Percentiles rank a stretch among this genome's conserved stretches.
phyloP scores from a whole-genome alignment of 2,888 invertebrate genomes.

The Caenorhabditis japonica region DNA sequence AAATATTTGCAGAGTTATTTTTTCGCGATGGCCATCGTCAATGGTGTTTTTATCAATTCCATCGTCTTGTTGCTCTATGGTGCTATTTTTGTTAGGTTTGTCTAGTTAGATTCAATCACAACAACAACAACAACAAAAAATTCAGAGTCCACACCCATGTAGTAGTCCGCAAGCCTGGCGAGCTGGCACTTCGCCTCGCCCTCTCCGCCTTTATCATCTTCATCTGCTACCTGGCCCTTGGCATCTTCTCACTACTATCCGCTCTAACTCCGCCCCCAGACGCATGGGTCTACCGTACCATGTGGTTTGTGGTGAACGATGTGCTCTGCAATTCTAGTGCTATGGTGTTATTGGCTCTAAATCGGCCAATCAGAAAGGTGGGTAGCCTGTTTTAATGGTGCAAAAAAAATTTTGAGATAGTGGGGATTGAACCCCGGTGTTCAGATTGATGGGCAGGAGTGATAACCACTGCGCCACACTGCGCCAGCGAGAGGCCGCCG shows the following conservation, averaged over 20 bases:
- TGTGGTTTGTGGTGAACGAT: slow-evolving; percentile 69
- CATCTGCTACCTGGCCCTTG: slow-evolving; percentile 62
- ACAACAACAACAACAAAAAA: not conserved
- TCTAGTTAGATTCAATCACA: no score
- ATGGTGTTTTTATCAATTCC: slow-evolving; percentile 65
- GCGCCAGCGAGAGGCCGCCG: no score
- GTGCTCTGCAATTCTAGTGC: slow-evolving; percentile 66
- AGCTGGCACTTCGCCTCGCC: slow-evolving; percentile 62
- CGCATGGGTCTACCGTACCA: slow-evolving; percentile 63
- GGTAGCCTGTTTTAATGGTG: no score
- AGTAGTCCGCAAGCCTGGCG: slow-evolving; percentile 63
- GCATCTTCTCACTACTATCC: slow-evolving; percentile 61
- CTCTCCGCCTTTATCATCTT: slow-evolving; percentile 69
- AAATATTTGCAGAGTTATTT: slow-evolving; percentile 57
- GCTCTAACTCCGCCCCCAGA: slow-evolving; percentile 62
- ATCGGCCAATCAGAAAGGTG: slow-evolving; percentile 60
- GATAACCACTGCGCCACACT: no score
- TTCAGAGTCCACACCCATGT: slow-evolving; percentile 61
- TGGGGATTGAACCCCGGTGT: no score
- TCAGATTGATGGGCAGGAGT: no score
- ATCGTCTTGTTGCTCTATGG: slow-evolving; percentile 64
- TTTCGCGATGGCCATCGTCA: slow-evolving; percentile 59
- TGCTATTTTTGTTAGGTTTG: slow-evolving; percentile 63
- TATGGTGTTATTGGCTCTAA: slow-evolving; percentile 59
- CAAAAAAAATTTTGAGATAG: no score